These are phyloP conservation scores for Corynorhinus townsendii DNA, from an alignment of 2,113 vertebrate genomes.

Conservation along the genomic window DNA sequence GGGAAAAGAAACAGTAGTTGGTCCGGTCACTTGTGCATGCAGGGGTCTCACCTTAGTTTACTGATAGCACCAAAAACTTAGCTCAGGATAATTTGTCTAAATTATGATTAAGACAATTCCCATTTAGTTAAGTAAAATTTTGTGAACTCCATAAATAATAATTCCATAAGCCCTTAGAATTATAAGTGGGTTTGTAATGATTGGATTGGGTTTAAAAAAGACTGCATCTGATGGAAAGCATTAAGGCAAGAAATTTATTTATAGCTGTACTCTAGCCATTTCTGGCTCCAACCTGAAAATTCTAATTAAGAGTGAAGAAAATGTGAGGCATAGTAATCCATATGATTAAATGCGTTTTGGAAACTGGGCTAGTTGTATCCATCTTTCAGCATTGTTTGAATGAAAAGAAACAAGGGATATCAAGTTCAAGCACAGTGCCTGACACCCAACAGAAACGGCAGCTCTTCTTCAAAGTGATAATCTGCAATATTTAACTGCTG, in stretches of 20 bases:
- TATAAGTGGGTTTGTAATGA: slow-evolving; percentile 25
- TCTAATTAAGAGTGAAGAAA: slow-evolving; percentile 43
- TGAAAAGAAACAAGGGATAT: neutral
- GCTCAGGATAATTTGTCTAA: neutral
- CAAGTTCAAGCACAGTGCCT: neutral
- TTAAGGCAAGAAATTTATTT: slow-evolving; percentile 48
- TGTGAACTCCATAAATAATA: slow-evolving; percentile 25
- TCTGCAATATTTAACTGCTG: neutral
- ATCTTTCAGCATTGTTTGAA: neutral
- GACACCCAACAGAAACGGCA: neutral
- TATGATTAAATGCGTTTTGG: neutral
- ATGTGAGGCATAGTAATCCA: slow-evolving; percentile 14
- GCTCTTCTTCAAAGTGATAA: neutral
- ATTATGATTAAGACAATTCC: slow-evolving; percentile 30
- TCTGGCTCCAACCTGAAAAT: slow-evolving; percentile 39
- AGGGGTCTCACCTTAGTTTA: neutral
- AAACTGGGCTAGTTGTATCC: slow-evolving; percentile 18
- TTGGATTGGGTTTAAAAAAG: slow-evolving; percentile 20
- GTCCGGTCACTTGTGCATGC: neutral
- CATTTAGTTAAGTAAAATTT: slow-evolving; percentile 25
- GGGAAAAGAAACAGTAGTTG: neutral
- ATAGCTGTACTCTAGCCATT: slow-evolving; percentile 36
- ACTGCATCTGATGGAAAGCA: slow-evolving; percentile 36
- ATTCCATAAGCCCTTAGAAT: neutral
- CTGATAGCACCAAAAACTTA: neutral